Conservation (phyloP, 2,797 vertebrate genomes). For the Hippocampus kuda region DNA sequence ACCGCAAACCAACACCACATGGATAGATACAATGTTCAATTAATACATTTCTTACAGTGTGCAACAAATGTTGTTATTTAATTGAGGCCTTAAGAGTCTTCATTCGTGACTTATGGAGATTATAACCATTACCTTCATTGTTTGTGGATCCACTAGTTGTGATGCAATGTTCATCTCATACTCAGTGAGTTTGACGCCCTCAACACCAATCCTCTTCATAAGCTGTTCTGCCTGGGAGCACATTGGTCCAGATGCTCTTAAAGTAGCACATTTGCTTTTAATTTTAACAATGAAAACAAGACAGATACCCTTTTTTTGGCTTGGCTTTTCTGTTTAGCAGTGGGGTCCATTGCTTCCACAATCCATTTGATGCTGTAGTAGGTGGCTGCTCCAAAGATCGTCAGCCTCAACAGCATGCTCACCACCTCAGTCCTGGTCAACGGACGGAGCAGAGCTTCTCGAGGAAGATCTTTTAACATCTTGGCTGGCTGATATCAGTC, state of each 20-base stretch:
- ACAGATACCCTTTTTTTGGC: slow-evolving; percentile 70
- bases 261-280: neutral
- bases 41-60: neutral
- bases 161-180: slow-evolving; percentile 74
- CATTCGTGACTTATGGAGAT: neutral
- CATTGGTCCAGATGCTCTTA: neutral
- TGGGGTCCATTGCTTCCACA: slow-evolving; percentile 71
- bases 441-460: slow-evolving; percentile 66
- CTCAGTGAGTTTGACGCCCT: slow-evolving; percentile 69
- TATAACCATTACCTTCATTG: slow-evolving; percentile 62
- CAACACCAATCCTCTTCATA: slow-evolving; percentile 73
- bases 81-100: neutral
- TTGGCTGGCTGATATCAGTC: slow-evolving; percentile 40
- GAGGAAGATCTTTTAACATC: slow-evolving; percentile 68
- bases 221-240: slow-evolving; percentile 64
- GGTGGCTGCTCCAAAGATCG: slow-evolving; percentile 69
- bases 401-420: slow-evolving; percentile 65
- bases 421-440: slow-evolving; percentile 69
- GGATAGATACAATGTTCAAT: neutral
- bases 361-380: slow-evolving; percentile 77
- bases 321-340: slow-evolving; percentile 67
- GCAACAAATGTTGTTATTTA: neutral
- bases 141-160: slow-evolving; percentile 68
- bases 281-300: neutral
- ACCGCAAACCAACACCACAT: neutral